Base-by-base conservation (phyloP, 2,113 vertebrate species). In the Artemisiospiza belli region DNA sequence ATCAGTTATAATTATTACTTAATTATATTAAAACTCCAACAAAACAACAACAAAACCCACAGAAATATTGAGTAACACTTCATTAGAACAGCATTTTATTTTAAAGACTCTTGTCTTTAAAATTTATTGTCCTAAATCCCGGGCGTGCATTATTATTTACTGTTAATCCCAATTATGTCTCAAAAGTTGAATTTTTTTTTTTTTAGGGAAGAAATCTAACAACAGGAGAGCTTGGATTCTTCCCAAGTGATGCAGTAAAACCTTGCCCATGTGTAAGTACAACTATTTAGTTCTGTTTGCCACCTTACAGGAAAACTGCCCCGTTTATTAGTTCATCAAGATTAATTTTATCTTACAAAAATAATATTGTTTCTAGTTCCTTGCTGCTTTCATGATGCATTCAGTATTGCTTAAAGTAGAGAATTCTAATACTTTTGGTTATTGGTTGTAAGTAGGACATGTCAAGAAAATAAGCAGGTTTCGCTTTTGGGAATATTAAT, bases 191-290 rank as follows among this genome's bases (percentile, higher is more conserved):
- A 5, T 86, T 96, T 96, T 96, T 97, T 49, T 96, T 89, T 83
- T 97, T 97, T 87, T 97, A 99, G 99, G 99, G 99, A 80, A 98
- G 98, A 97, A 99, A 99, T 97, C 96, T 99, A 97, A 97, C 98
- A 64, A 99, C 98, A 28, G 98, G 98, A 95, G 99, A 99, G 83
- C 97, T 99, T 96, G 99, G 99, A 97, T 99, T 98, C 98, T 99
- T 99, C 94, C 99, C 99, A 75, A 99, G 99, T 87, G 98, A 99
- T 39, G 98, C 98, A 39, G 99, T 99, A 89, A 99, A 99, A 95
- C 99, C 99, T 12, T 98, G 98, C 80, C 99, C 99, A 31, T 99
- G 99, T 97, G 99, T 99, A 98, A 99, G 99, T 98, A 97, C 43
- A 67, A 14, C 63, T 95, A 46, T 81, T 93, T 93, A 86, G 55